Base-by-base conservation (phyloP, 2,797 vertebrate genomes). In the Cottoperca gobio region DNA sequence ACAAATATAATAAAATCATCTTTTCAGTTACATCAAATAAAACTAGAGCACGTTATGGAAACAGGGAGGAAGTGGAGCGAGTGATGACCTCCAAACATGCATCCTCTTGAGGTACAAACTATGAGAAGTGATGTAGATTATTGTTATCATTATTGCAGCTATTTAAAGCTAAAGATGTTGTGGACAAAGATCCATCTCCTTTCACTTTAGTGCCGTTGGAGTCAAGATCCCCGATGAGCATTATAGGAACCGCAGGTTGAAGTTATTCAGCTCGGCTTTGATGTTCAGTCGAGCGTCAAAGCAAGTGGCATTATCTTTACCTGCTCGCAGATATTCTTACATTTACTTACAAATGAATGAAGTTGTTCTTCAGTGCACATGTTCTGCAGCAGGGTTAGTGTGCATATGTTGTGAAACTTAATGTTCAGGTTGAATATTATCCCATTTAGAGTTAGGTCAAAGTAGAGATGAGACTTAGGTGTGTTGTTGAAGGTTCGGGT, bases 201-300 rank as follows among this genome's bases (percentile, higher is more conserved):
- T 7, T 31, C 7, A n/a, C 43, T 50, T 12, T 3, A 48, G 31
- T 46, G 13, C 3, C 33, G 6, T 8, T 55, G 35, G 14, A 19
- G 55, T 45, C 13, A 33, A 23, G 69, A 31, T n/a, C n/a, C 33
- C 57, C 28, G 42, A 72, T 76, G 78, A 72, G 12, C 8, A 17
- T 46, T 19, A 5, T 28, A 17, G 45, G 33, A 74, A 69, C 59
- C 78, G 40, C 82, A 62, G 1, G 7, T 31, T n/a, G 4, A 35
- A 21, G 7, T 62, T 10, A 55, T 2, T 55, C 33, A 21, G 26
- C 2, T 8, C 40, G 35, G 35, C 14, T 49, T 49, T 49, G 19
- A 8, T 12, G 11, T 40, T 19, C 2, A 24, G 7, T 24, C 55
- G 16, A 35, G 17, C n/a, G 24, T 4, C 23, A 31, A 50, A 49